phyloP scores from a whole-genome alignment of 2,888 invertebrate species.

The Machimus rusticus region DNA sequence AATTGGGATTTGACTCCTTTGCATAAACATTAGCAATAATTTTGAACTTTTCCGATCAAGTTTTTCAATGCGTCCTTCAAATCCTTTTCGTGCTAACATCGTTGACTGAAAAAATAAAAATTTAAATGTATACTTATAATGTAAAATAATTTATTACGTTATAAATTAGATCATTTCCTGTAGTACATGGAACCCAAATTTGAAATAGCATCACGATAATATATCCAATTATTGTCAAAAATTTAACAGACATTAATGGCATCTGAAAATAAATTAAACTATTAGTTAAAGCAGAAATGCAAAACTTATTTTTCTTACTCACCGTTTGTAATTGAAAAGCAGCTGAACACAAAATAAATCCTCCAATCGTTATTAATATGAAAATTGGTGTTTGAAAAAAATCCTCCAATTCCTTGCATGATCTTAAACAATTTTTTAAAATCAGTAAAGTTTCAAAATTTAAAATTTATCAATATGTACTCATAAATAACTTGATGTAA shows the following conservation, averaged over 20 bases:
- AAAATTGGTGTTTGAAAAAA: not conserved
- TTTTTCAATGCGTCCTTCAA: not conserved
- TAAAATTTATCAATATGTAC: not conserved
- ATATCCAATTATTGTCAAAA: not conserved
- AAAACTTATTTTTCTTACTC: not conserved
- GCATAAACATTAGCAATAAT: slow-evolving; percentile 1
- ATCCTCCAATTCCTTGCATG: not conserved
- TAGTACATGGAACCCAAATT: not conserved
- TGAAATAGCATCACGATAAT: not conserved
- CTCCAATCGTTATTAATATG: not conserved
- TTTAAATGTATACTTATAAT: not conserved
- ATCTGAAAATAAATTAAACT: not conserved
- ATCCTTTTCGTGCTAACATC: not conserved
- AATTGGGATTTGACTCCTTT: not conserved
- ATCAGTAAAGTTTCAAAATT: not conserved
- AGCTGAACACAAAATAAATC: not conserved
- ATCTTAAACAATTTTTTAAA: not conserved
- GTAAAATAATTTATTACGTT: not conserved
- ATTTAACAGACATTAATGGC: not conserved
- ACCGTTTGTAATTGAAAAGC: not conserved
- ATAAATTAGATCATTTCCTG: not conserved
- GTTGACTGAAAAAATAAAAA: not conserved
- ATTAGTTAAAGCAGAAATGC: not conserved
- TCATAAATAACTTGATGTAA: not conserved
- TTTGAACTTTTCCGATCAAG: not conserved